Evolutionary conservation across 2,888 invertebrate genomes (phyloP).

Genomic region (Eremobia ochroleuca): DNA sequence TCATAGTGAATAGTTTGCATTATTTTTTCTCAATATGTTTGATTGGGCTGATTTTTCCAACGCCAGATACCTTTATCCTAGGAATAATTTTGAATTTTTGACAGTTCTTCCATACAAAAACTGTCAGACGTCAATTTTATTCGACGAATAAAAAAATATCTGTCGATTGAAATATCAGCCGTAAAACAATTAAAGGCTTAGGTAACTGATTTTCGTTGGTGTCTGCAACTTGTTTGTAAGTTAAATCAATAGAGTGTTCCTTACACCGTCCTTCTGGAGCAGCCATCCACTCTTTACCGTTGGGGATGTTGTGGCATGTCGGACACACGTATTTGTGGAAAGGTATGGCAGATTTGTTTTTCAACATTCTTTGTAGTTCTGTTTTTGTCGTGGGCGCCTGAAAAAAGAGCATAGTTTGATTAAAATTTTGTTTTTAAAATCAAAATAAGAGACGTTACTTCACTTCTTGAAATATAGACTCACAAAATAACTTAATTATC

Average conservation of each 20-base stretch:
- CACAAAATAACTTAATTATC: neutral
- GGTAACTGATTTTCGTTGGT: neutral
- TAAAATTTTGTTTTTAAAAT: neutral
- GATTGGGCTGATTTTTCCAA: neutral
- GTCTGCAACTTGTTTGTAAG: slow-evolving; percentile 9
- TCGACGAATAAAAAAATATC: too few relatives aligned
- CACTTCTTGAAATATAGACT: neutral
- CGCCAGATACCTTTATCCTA: too few relatives aligned
- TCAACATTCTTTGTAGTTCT: slow-evolving; percentile 93
- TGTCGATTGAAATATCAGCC: too few relatives aligned
- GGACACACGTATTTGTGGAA: slow-evolving; percentile 98
- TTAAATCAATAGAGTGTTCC: slow-evolving; percentile 58
- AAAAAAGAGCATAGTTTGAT: slow-evolving; percentile 65
- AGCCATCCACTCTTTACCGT: slow-evolving; percentile 96
- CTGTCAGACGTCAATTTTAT: too few relatives aligned
- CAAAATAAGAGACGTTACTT: neutral
- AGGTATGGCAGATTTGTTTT: slow-evolving; percentile 95
- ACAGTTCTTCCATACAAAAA: too few relatives aligned
- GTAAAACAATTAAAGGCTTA: neutral
- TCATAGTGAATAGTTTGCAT: neutral
- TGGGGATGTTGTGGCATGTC: slow-evolving; percentile 96
- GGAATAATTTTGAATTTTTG: too few relatives aligned
- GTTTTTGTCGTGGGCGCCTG: slow-evolving; percentile 94
- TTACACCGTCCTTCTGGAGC: slow-evolving; percentile 93
- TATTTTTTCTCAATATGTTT: neutral